These are phyloP conservation scores for Artibeus lituratus DNA, from an alignment of 2,797 vertebrate genomes.

Conservation along the genomic window DNA sequence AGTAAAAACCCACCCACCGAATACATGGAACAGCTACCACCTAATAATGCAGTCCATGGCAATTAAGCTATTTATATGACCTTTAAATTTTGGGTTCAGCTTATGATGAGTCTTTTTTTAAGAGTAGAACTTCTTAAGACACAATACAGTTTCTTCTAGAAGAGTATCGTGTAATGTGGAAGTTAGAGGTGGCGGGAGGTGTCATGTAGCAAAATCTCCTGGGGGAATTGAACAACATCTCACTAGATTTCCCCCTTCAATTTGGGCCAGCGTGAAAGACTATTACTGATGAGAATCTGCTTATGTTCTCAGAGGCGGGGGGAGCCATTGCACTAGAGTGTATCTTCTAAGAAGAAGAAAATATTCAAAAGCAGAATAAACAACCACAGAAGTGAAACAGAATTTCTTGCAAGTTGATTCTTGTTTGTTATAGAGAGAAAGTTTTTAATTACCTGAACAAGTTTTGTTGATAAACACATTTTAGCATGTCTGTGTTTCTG, in stretches of 20 bases:
- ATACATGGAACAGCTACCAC: neutral
- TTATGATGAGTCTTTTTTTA: neutral
- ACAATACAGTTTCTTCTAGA: neutral
- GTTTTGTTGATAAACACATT: slow-evolving; percentile 10
- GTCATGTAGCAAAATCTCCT: neutral
- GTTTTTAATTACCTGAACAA: neutral
- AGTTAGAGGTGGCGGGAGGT: neutral
- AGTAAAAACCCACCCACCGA: neutral
- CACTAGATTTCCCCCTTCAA: neutral
- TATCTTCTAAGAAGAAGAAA: slow-evolving; percentile 40
- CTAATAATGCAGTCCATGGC: neutral
- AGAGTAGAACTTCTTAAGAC: neutral
- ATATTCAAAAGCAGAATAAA: slow-evolving; percentile 7
- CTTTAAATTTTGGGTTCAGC: neutral
- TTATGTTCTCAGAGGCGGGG: neutral
- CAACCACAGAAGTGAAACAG: slow-evolving; percentile 20
- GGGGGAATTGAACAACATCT: neutral
- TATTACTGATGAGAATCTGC: neutral
- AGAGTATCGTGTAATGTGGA: neutral
- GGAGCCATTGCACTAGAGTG: neutral
- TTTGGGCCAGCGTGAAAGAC: neutral
- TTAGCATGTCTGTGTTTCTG: neutral
- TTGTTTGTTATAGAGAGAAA: neutral
- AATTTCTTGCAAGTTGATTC: slow-evolving; percentile 55
- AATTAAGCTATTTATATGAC: neutral